These are phyloP conservation scores for Empidonax alnorum DNA, from an alignment of 2,113 vertebrate species.

Conservation along the genomic window DNA sequence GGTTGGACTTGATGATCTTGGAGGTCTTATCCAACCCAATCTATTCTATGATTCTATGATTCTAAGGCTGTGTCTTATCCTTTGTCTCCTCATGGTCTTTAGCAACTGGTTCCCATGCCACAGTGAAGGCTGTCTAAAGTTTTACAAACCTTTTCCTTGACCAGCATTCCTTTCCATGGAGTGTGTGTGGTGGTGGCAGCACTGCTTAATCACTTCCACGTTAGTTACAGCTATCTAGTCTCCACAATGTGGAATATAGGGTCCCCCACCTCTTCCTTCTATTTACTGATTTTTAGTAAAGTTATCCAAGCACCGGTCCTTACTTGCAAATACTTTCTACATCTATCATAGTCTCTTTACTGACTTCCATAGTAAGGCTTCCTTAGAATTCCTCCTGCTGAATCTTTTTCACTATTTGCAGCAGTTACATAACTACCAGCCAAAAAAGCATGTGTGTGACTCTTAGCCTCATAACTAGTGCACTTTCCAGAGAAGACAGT, in stretches of 20 bases:
- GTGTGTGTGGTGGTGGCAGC: not conserved
- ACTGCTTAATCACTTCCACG: not conserved
- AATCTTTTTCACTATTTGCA: not conserved
- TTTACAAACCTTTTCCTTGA: not conserved
- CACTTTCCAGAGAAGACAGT: not conserved
- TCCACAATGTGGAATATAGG: not conserved
- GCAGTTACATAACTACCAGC: not conserved
- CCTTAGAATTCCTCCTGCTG: not conserved
- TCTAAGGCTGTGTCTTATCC: not conserved
- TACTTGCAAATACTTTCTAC: not conserved
- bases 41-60: too few species aligned
- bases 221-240: not conserved
- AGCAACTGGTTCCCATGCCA: not conserved
- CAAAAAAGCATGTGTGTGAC: not conserved
- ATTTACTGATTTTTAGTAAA: not conserved
- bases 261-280: rapidly evolving
- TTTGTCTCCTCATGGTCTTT: not conserved
- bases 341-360: not conserved
- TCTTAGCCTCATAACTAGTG: not conserved
- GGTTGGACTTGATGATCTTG: too few species aligned
- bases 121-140: not conserved
- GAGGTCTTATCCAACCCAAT: too few species aligned
- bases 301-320: not conserved
- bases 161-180: not conserved
- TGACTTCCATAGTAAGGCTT: not conserved